Evolutionary conservation across 2,797 vertebrate species (phyloP).

Genomic region (Ambastaia sidthimunki): DNA sequence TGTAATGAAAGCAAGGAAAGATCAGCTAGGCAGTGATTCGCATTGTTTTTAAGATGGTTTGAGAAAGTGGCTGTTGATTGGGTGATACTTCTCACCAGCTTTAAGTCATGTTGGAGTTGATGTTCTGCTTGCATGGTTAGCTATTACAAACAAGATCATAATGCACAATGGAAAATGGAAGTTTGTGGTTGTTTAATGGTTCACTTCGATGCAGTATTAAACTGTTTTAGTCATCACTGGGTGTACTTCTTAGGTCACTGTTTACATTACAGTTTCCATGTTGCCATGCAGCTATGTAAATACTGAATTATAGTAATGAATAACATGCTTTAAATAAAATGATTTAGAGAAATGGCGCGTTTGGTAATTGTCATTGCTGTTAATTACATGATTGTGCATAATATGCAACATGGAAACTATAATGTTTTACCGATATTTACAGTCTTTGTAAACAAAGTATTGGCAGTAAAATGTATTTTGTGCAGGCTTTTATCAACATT

Average conservation of each 20-base stretch:
- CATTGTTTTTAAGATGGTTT: slow-evolving; percentile 7
- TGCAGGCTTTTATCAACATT: slow-evolving; percentile 50
- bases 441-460: slow-evolving; percentile 2
- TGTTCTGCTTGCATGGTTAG: neutral
- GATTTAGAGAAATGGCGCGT: neutral
- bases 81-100: slow-evolving; percentile 14
- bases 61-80: slow-evolving; percentile 20
- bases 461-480: neutral
- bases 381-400: neutral
- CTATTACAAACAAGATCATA: neutral
- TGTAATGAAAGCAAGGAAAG: neutral
- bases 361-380: neutral
- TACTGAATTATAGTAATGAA: neutral
- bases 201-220: slow-evolving; percentile 31
- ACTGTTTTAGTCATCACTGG: slow-evolving; percentile 7
- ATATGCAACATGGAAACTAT: slow-evolving; percentile 1
- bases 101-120: neutral
- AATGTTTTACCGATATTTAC: slow-evolving; percentile 13
- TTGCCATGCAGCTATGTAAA: neutral
- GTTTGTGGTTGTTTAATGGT: neutral
- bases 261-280: neutral
- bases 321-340: neutral
- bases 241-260: neutral
- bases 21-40: neutral
- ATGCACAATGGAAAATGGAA: slow-evolving; percentile 4